A percentile compares a stretch with the other conserved stretches of the same genome.
phyloP scores from a whole-genome alignment of 1,140 invertebrate species.

The Hycleus phaleratus region DNA sequence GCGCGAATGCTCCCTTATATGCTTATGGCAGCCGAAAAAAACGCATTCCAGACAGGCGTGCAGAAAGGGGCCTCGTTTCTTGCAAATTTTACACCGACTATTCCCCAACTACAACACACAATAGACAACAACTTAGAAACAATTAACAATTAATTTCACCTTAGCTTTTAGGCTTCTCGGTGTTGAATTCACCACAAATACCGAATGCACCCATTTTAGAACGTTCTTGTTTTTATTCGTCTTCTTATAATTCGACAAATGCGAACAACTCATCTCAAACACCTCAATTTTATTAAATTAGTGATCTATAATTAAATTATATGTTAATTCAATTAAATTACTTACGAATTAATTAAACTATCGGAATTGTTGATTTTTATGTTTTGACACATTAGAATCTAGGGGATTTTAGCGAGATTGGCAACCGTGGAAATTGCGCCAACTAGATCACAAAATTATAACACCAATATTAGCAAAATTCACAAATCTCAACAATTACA shows the following conservation, averaged over 20 bases:
- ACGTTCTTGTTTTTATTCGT: conserved; percentile 44
- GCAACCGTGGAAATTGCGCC: too few species aligned
- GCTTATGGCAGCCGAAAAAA: conserved; percentile 83
- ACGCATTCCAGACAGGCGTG: conserved; percentile 89
- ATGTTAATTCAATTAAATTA: background rate
- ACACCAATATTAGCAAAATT: too few species aligned
- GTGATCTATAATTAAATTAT: background rate
- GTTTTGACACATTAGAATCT: too few species aligned
- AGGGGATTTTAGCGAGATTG: too few species aligned
- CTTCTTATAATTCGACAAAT: conserved; percentile 33
- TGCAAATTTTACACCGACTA: conserved; percentile 70
- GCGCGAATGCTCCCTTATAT: conserved; percentile 80
- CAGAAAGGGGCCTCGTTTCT: conserved; percentile 62
- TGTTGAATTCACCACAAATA: conserved; percentile 65
- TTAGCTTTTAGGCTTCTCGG: conserved; percentile 62
- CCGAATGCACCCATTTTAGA: conserved; percentile 60
- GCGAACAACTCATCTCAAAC: conserved; percentile 27
- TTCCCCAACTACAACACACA: conserved; percentile 55
- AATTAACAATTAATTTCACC: conserved; percentile 43
- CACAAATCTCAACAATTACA: too few species aligned
- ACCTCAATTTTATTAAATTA: conserved; percentile 10
- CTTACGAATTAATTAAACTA: background rate
- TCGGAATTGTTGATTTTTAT: background rate
- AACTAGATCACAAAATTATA: too few species aligned
- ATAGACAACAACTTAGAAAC: too few species aligned